phyloP scores from a whole-genome alignment of 2,888 invertebrate genomes.

The Oscheius sp. region DNA sequence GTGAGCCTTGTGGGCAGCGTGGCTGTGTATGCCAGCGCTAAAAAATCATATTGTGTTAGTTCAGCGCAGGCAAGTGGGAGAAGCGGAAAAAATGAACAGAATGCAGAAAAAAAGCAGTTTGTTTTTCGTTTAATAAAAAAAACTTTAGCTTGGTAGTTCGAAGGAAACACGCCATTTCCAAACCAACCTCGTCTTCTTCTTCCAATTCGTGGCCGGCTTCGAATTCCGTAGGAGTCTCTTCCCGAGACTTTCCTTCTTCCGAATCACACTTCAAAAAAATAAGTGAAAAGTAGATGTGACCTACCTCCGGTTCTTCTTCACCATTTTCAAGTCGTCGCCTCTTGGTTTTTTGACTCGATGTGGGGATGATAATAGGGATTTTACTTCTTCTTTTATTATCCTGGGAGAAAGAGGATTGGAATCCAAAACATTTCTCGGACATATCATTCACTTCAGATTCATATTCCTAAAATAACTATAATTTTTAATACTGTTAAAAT shows the following conservation, averaged over 20 bases:
- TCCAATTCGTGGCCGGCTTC: constrained; percentile 1
- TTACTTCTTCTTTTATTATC: constrained; percentile 67
- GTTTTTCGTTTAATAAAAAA: too few relatives aligned
- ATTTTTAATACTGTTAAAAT: constrained; percentile 37
- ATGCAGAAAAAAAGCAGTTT: not conserved
- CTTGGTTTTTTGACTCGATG: constrained; percentile 8
- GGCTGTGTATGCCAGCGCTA: constrained; percentile 25
- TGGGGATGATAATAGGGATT: constrained; percentile 56
- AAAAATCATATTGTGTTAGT: constrained; percentile 13
- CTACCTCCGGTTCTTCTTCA: not conserved
- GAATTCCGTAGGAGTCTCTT: constrained; percentile 15
- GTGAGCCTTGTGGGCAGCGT: constrained; percentile 14
- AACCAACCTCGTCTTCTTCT: constrained; percentile 29
- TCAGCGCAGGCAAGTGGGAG: constrained; percentile 11
- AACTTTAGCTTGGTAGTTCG: not conserved
- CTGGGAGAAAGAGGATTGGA: constrained; percentile 67
- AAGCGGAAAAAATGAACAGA: not conserved
- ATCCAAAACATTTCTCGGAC: constrained; percentile 70
- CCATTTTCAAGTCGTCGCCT: constrained; percentile 18
- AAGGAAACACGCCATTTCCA: not conserved
- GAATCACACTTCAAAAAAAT: constrained; percentile 21
- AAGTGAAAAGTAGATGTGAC: not conserved
- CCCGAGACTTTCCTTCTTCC: constrained; percentile 27
- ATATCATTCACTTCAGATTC: constrained; percentile 70
- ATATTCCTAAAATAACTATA: constrained; percentile 47